Evolutionary conservation across 2,113 vertebrate genomes (phyloP), one percentile per base, ranked within the genome.

Genomic region (Antechinus flavipes): DNA sequence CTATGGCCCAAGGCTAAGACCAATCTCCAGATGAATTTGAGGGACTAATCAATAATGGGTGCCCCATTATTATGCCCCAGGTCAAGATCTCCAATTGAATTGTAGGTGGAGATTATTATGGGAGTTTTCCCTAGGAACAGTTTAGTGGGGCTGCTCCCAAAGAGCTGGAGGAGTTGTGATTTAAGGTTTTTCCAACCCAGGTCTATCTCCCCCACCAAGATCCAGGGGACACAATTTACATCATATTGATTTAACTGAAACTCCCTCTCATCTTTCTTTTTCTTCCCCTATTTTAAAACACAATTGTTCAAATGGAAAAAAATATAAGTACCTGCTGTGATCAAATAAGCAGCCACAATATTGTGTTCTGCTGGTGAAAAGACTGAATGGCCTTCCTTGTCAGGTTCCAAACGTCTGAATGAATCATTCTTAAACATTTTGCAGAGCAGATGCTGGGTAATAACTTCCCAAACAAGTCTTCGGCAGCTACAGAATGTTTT

Each of bases 291-390:
- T 53, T 58, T 42, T 11, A 54, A 94, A 0, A 94, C n/a, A 93
- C 11, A 91, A 96, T 46, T 61, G 24, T 50, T 90, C 42, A 26
- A 3, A 94, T 89, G 22, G 53, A 97, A 35, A 95, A 91, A 49
- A 8, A 91, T 50, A 92, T 49, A 49, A 98, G 96, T 99, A 99
- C 99, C 99, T 99, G 99, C 99, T 94, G 98, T 98, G 93, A 99
- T 99, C 94, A 99, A 99, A 94, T 99, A 99, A 97, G 98, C 98
- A 93, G 99, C 99, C 61, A 99, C 99, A 93, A 99, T 98, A 98
- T 99, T 99, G 98, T 99, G 99, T 96, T 99, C 99, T 11, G 94
- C 98, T 98, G 99, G 99, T 8, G 99, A 99, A 96, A 99, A 99
- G 54, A 98, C 98, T 46, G 99, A 99, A 95, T 98, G 97, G 94